phyloP scores from a whole-genome alignment of 2,113 vertebrate species.

The Onychorhynchus coronatus region DNA sequence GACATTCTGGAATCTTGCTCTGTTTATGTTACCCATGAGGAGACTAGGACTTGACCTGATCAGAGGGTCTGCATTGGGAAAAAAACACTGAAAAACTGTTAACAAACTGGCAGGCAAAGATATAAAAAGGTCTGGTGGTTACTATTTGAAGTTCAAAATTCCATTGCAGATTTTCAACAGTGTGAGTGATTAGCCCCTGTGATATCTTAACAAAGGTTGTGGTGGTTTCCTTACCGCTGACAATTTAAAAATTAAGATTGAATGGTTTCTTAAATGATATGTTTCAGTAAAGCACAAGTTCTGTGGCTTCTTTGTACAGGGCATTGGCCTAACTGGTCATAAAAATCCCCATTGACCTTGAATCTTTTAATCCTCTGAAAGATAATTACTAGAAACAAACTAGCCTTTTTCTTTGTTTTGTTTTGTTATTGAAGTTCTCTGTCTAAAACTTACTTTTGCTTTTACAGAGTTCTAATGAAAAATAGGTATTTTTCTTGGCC shows the following conservation, averaged over 20 bases:
- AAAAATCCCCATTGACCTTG: slow-evolving; percentile 14
- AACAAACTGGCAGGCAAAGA: slow-evolving; percentile 29
- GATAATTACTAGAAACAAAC: neutral
- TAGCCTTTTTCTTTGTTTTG: neutral
- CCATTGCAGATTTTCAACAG: slow-evolving; percentile 37
- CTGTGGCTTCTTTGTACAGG: slow-evolving; percentile 20
- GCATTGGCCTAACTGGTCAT: neutral
- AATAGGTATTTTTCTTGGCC: neutral
- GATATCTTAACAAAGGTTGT: slow-evolving; percentile 48
- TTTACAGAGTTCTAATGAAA: neutral
- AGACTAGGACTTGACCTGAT: slow-evolving; percentile 32
- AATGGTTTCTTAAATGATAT: slow-evolving; percentile 47
- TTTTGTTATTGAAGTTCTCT: neutral
- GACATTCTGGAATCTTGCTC: slow-evolving; percentile 54
- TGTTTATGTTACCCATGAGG: slow-evolving; percentile 52
- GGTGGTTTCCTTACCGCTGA: slow-evolving; percentile 18
- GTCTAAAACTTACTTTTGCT: neutral
- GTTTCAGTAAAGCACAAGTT: slow-evolving; percentile 31
- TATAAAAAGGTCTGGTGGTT: slow-evolving; percentile 36
- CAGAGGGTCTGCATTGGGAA: slow-evolving; percentile 5
- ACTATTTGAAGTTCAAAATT: slow-evolving; percentile 54
- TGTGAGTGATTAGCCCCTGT: slow-evolving; percentile 12
- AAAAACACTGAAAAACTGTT: slow-evolving; percentile 34
- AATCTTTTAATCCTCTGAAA: neutral
- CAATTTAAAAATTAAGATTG: slow-evolving; percentile 46